Evolutionary conservation across 2,113 vertebrate species (phyloP).

Genomic region (Microtus ochrogaster): DNA sequence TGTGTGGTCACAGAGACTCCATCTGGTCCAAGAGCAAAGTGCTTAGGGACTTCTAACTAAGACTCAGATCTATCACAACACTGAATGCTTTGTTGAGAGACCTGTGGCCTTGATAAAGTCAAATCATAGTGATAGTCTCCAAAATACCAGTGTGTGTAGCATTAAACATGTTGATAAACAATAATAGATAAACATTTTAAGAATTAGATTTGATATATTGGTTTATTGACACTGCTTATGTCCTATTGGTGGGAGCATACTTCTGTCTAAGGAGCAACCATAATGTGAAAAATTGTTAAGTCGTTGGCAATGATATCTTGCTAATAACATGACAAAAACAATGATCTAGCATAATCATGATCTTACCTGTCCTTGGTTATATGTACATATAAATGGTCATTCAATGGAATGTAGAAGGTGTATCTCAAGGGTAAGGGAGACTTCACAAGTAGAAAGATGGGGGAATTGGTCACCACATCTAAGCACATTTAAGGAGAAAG

Average conservation of each 20-base stretch:
- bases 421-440: neutral
- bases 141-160: neutral
- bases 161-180: neutral
- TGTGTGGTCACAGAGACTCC: neutral
- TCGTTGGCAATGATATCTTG: neutral
- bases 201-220: neutral
- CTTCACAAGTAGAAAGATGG: neutral
- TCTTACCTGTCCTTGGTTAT: neutral
- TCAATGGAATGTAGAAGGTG: neutral
- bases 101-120: neutral
- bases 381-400: neutral
- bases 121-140: neutral
- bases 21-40: neutral
- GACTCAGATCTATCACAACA: neutral
- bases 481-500: neutral
- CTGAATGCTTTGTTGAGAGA: neutral
- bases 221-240: neutral
- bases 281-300: neutral
- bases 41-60: neutral
- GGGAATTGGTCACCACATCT: neutral
- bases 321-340: neutral
- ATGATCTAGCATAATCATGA: neutral
- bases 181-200: neutral
- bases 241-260: fast-evolving
- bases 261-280: neutral